A percentile compares a stretch with the other conserved stretches of the same genome.
Evolutionary conservation across 1,140 invertebrate species (phyloP).

Genomic region (Coptotermes formosanus): DNA sequence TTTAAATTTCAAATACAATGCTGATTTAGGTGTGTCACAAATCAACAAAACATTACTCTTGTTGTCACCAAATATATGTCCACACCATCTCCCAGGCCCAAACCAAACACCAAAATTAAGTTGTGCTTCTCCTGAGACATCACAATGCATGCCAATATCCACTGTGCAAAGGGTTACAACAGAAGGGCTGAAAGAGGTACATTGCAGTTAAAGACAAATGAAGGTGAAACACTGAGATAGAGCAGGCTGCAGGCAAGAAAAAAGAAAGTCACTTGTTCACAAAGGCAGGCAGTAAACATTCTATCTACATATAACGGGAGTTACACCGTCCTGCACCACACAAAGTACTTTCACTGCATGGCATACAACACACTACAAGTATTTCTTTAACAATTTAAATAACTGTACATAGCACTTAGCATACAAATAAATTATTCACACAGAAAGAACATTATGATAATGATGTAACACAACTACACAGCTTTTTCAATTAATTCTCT

Average conservation of each 20-base stretch:
- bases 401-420: not conserved
- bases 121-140: slow-evolving; percentile 1
- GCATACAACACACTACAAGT: not conserved
- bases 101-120: not conserved
- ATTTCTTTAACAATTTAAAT: not conserved
- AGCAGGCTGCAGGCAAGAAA: not conserved
- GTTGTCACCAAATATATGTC: not conserved
- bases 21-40: not conserved
- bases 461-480: no score
- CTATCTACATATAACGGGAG: not conserved
- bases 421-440: not conserved
- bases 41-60: not conserved
- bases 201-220: not conserved
- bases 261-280: not conserved
- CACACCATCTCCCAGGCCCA: not conserved
- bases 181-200: not conserved
- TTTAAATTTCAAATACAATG: no score
- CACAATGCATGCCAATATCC: not conserved
- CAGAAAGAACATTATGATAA: not conserved
- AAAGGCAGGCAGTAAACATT: not conserved
- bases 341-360: not conserved
- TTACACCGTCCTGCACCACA: not conserved
- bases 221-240: not conserved
- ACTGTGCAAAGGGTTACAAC: not conserved
- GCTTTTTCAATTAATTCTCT: no score